phyloP scores from a whole-genome alignment of 92 coral and sea anemone genomes.

The Phenganax stokvisi region DNA sequence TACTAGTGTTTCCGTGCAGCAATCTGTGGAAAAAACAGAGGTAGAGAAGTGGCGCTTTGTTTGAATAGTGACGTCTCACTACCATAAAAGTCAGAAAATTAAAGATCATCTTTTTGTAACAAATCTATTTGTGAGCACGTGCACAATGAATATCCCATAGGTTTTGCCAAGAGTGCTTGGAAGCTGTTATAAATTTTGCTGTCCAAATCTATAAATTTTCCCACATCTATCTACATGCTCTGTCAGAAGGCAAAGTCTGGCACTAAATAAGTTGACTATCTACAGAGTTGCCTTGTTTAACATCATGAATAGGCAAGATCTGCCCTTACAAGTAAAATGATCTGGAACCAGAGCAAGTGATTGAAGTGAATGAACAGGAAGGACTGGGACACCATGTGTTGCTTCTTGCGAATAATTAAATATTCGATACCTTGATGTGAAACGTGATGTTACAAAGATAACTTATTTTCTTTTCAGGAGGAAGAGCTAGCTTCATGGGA shows the following conservation, averaged over 20 bases:
- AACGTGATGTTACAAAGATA: too few relatives aligned
- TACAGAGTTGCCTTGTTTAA: too few relatives aligned
- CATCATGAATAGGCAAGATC: too few relatives aligned
- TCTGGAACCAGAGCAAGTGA: too few relatives aligned
- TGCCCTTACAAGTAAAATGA: too few relatives aligned
- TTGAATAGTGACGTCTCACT: background rate
- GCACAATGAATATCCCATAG: too few relatives aligned
- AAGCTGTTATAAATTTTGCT: background rate
- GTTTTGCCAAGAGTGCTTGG: background rate
- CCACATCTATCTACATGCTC: background rate
- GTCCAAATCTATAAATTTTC: background rate
- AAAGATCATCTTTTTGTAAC: background rate
- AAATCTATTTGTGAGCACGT: too few relatives aligned
- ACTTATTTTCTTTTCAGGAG: constrained; percentile 8
- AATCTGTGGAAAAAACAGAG: constrained; percentile 25
- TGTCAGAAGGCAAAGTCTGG: background rate
- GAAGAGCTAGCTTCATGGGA: constrained; percentile 53
- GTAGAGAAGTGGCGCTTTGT: background rate
- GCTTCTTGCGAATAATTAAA: too few relatives aligned
- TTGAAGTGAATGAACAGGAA: too few relatives aligned
- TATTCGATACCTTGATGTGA: too few relatives aligned
- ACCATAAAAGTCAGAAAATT: background rate
- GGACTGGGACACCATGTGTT: too few relatives aligned
- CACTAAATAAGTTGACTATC: too few relatives aligned
- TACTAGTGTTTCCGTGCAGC: constrained; percentile 21